These are phyloP conservation scores for Lobophora halterata DNA, from an alignment of 2,888 invertebrate genomes.

Conservation along the genomic window DNA sequence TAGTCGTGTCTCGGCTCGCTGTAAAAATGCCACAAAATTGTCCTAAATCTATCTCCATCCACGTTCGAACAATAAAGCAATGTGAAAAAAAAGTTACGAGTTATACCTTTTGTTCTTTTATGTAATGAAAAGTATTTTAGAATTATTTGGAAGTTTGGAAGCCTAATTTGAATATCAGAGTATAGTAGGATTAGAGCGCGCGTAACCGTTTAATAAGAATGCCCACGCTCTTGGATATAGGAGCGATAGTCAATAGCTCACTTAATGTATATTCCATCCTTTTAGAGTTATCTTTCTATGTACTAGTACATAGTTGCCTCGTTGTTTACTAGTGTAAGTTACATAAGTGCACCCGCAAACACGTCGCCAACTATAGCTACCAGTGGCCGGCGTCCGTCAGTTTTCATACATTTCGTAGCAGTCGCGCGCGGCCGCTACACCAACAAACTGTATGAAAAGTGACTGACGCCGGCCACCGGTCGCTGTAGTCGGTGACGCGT, in stretches of 20 bases:
- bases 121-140: conserved; percentile 38
- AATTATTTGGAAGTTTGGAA: conserved; percentile 37
- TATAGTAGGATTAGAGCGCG: conserved; percentile 58
- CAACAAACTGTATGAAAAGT: too few relatives aligned
- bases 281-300: conserved; percentile 66
- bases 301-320: conserved; percentile 75
- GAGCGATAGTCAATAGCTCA: conserved; percentile 66
- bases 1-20: conserved; percentile 55
- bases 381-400: too few relatives aligned
- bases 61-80: conserved; percentile 72
- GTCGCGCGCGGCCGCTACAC: too few relatives aligned
- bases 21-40: conserved; percentile 58
- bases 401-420: too few relatives aligned
- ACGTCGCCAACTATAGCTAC: too few relatives aligned
- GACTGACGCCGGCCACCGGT: too few relatives aligned
- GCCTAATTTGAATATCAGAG: conserved; percentile 50
- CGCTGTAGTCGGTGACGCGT: too few relatives aligned
- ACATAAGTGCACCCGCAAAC: too few relatives aligned
- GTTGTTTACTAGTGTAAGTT: conserved; percentile 68
- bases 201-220: conserved; percentile 44
- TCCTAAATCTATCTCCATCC: conserved; percentile 77
- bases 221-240: conserved; percentile 53
- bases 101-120: conserved; percentile 26
- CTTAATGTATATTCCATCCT: conserved; percentile 81
- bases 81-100: conserved; percentile 22